Conservation (phyloP, 2,113 vertebrate species). For the Grammomys dolichurus region DNA sequence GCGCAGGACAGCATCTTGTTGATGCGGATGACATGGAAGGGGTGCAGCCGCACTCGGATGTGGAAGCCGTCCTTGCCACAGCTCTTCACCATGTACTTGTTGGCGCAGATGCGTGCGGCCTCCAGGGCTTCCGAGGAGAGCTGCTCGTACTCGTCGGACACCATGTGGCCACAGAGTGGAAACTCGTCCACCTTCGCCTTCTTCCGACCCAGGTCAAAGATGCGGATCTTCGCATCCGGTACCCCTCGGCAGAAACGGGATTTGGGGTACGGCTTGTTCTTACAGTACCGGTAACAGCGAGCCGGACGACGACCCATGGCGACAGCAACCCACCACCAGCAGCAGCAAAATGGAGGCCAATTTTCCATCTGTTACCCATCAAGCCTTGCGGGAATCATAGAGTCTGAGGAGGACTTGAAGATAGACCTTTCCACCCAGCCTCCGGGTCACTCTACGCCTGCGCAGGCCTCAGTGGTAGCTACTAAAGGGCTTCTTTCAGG, state of each 20-base stretch:
- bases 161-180: constrained; percentile 95
- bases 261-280: constrained; percentile 96
- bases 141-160: constrained; percentile 96
- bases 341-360: neutral
- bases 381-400: neutral
- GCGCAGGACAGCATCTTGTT: constrained; percentile 97
- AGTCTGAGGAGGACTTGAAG: fast-evolving
- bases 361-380: neutral
- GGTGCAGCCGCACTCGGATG: constrained; percentile 95
- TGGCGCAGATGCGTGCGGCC: constrained; percentile 93
- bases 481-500: neutral
- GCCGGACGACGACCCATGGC: constrained; percentile 65
- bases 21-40: constrained; percentile 97
- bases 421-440: fast-evolving
- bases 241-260: constrained; percentile 96
- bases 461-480: neutral
- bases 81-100: constrained; percentile 97
- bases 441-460: fast-evolving
- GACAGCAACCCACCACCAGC: fast-evolving
- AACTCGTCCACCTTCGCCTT: constrained; percentile 97
- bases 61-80: constrained; percentile 96
- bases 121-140: constrained; percentile 95
- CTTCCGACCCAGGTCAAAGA: constrained; percentile 96
- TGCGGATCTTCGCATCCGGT: constrained; percentile 95
- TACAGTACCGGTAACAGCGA: constrained; percentile 92